These are phyloP conservation scores for Chirona hameri DNA, from an alignment of 2,888 invertebrate genomes.

Conservation along the genomic window DNA sequence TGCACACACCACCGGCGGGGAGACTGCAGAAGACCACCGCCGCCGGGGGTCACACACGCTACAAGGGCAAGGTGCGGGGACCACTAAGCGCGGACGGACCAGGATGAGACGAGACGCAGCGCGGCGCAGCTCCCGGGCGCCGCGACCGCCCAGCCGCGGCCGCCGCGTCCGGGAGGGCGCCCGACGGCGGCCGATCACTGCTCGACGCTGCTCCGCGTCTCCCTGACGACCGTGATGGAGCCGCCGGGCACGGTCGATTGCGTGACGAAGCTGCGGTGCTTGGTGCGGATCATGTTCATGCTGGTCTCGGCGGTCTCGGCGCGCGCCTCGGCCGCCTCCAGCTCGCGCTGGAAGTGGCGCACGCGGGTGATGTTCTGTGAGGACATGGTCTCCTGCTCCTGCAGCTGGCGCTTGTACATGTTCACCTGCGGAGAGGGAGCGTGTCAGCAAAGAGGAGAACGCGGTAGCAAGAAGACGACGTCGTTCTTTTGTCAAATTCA, in stretches of 20 bases:
- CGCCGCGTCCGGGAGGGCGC: background rate
- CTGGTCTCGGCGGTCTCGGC: conserved; percentile 93
- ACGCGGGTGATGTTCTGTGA: conserved; percentile 91
- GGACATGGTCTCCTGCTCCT: conserved; percentile 88
- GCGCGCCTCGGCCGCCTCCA: conserved; percentile 96
- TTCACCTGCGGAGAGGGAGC: conserved; percentile 51
- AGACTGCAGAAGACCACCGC: no score
- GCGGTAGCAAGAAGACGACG: no score
- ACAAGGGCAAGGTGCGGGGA: background rate
- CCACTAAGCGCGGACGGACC: background rate
- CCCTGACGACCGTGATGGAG: conserved; percentile 38
- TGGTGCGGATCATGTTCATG: conserved; percentile 90
- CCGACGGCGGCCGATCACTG: background rate
- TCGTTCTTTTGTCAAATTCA: no score
- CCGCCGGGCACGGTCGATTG: conserved; percentile 35
- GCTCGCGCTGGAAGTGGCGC: conserved; percentile 95
- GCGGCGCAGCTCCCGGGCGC: background rate
- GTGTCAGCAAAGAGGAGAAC: no score
- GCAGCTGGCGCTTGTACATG: conserved; percentile 93
- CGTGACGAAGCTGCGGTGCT: conserved; percentile 96
- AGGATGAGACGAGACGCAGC: background rate
- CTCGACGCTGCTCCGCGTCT: conserved; percentile 37
- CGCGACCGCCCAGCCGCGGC: conserved; percentile 5
- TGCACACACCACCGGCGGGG: no score
- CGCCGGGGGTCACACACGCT: background rate